Evolutionary conservation across 2,113 vertebrate genomes (phyloP), one percentile per base, ranked within the genome.

Genomic region (Cavia aperea): DNA sequence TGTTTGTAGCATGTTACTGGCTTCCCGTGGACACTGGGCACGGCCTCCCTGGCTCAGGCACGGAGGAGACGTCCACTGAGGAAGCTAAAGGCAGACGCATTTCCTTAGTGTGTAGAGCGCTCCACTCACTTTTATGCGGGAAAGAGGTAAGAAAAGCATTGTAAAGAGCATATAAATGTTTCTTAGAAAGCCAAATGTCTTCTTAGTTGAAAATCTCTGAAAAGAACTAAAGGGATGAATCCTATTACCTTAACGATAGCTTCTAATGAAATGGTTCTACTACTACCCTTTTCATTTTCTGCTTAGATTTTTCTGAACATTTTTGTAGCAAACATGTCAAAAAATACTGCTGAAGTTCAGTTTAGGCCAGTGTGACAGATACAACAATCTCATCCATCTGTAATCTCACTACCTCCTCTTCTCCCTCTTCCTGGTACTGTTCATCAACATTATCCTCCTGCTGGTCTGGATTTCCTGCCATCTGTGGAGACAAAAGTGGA

Each of bases 401-500:
- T 31, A 13, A 3, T 18, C 54, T 31, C 89, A 94, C 95, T 96
- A 99, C 99, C 98, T 99, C 99, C 26, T 99, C 99, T 92, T 99
- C 99, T 65, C 97, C 98, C 66, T 99, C 99, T 21, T 99, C 99
- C 97, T 99, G 99, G 96, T 99, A 99, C 79, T 99, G 99, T 21
- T 99, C 99, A 77, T 99, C 99, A 81, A 98, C 97, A 16, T 98
- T 98, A 96, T 99, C 99, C 92, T 99, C 99, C 96, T 99, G 99
- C 93, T 99, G 99, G 97, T 99, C 99, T 43, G 99, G 98, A 93
- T 99, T 99, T 97, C 98, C 99, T 93, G 98, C 99, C 98, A 99
- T 98, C 99, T 99, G 97, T 91, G 96, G 86, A 95, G 93, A 96
- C 54, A 94, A 94, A 85, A 94, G 81, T 36, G 91, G 91, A 96